phyloP scores from a whole-genome alignment of 2,113 vertebrate genomes.

The Chaetura pelagica region DNA sequence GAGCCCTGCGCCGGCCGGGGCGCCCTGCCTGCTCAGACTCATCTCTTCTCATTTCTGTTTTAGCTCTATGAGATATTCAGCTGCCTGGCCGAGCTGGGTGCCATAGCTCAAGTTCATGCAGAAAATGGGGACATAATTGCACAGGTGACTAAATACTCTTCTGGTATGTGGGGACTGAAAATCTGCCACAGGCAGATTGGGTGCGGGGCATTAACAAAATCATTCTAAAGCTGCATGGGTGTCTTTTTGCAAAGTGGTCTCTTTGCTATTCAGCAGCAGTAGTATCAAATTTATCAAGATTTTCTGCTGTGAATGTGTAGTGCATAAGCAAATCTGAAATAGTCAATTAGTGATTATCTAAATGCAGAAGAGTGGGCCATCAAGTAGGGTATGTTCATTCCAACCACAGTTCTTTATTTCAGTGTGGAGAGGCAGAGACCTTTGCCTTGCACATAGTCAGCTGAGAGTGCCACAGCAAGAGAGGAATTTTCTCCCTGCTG shows the following conservation, averaged over 20 bases:
- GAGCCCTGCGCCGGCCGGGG: no score
- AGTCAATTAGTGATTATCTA: background rate
- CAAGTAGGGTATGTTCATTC: background rate
- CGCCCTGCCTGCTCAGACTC: background rate
- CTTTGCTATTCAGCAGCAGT: background rate
- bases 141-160: slow-evolving; percentile 80
- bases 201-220: background rate
- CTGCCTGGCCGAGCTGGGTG: slow-evolving; percentile 91
- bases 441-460: background rate
- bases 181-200: background rate
- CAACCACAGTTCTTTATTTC: background rate
- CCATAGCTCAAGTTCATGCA: slow-evolving; percentile 93
- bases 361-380: background rate
- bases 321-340: background rate
- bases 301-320: background rate
- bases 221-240: background rate
- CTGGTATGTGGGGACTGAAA: background rate
- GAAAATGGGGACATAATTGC: slow-evolving; percentile 98
- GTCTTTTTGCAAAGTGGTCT: background rate
- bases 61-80: slow-evolving; percentile 95
- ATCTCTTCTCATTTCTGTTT: slow-evolving; percentile 36
- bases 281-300: background rate
- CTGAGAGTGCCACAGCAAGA: background rate
- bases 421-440: background rate
- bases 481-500: background rate